Base-by-base conservation (phyloP, 92 coral and sea anemone genomes). In the Bergia puertoricense region DNA sequence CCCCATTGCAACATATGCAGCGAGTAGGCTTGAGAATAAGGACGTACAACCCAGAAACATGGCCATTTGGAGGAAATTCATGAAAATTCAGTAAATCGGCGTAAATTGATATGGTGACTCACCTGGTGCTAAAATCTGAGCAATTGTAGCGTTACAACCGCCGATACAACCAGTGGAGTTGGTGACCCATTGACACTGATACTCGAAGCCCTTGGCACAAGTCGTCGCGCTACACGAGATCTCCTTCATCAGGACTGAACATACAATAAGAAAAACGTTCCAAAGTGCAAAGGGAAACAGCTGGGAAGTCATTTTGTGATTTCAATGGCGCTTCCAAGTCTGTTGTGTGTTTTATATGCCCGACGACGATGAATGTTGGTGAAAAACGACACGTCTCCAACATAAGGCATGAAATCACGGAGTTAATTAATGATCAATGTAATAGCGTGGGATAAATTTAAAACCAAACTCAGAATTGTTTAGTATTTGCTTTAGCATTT, bases 161-260 rank as follows among this genome's bases (percentile, higher is more conserved):
- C 8, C 7, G 3, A 84, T 73, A 46, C 78, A 84, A 84, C 87
- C 79, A 6, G 87, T 84, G 10, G 87, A 84, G 16, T 84, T 84
- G 6, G 87, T 84, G 18, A 84, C 79, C 87, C 87, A 84, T 22
- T 48, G 87, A n/a, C 87, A 84, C 16, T 84, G 87, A 71, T 84
- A 84, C 20, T 84, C 67, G 9, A 71, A 84, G 37, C 87, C 87
- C 40, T 84, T 23, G 15, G 37, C 65, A 16, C 87, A 84, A 2
- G 87, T 44, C 36, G 87, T 84, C 56, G 66, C 87, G 36, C 68
- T 36, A 36, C 87, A 84, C 4, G 77, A 30, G 23, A 45, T 72
- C 8, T 37, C 79, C 50, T 13, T 72, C 66, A 68, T 51, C 42
- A 71, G 45, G 40, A 44, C 30, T 36, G 79, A 69, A 48, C 23